phyloP scores from a whole-genome alignment of 2,797 vertebrate genomes.

The Lutjanus argentimaculatus region DNA sequence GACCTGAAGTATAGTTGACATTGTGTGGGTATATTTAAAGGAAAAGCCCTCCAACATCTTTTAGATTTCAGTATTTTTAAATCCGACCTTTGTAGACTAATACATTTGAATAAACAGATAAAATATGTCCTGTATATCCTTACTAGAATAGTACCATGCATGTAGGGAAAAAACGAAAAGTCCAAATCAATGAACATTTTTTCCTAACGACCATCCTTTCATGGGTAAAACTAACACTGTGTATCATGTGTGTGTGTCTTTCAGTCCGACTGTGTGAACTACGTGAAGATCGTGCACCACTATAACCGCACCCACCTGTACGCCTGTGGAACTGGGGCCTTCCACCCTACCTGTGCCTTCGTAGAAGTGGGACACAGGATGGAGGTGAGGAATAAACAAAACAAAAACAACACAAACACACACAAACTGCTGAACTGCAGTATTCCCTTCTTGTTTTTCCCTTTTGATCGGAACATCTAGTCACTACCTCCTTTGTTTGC shows the following conservation, averaged over 20 bases:
- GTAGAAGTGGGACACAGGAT: conserved; percentile 92
- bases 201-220: neutral
- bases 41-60: neutral
- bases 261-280: conserved; percentile 97
- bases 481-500: neutral
- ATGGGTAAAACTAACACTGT: conserved; percentile 3
- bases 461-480: neutral
- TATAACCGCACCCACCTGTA: conserved; percentile 96
- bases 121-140: too few species aligned
- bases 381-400: conserved; percentile 87
- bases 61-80: neutral
- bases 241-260: conserved; percentile 48
- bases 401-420: neutral
- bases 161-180: neutral
- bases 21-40: neutral
- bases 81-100: neutral
- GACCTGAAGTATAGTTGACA: neutral
- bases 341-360: conserved; percentile 94
- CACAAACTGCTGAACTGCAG: neutral
- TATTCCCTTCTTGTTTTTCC: neutral
- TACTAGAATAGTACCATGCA: neutral
- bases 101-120: neutral
- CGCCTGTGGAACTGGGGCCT: conserved; percentile 95
- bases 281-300: conserved; percentile 94
- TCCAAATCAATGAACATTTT: neutral